Evolutionary conservation across 2,113 vertebrate species (phyloP), one percentile per base, ranked within the genome.

Genomic region (Esox niger): DNA sequence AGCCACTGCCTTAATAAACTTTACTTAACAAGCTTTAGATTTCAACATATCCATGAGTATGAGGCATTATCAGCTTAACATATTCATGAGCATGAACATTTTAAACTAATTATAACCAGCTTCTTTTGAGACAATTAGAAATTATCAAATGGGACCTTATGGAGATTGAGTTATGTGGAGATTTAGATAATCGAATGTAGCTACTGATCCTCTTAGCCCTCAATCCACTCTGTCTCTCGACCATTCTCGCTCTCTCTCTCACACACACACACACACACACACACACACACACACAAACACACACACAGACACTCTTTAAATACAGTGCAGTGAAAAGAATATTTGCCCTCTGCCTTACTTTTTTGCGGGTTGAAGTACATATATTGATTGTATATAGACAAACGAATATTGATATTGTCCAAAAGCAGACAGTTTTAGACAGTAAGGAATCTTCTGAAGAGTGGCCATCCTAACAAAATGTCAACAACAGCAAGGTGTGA

Each of bases 51-150:
- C 49, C 29, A 66, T 62, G n/a, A 76, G 75, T 71, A 63, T 33
- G 73, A 58, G 70, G 59, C 43, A 67, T 79, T 82, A 85, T 82
- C 59, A 74, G 86, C 62, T 87, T 83, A 84, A 64, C 71, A 78
- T 89, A 84, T 83, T 84, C 77, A 82, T 75, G 82, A 68, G 55
- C 47, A 52, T 69, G 59, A 35, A 54, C 67, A 66, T 66, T 73
- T 76, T 81, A 70, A 78, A 77, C 7, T 4, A 65, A 64, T 70
- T 75, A 47, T 2, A 70, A 7, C 6, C 20, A 9, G 57, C 27
- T 64, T 63, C 73, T 76, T 79, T 3, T 74, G 68, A 55, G 26
- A 46, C 1, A 6, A 31, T 30, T 63, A 65, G 55, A 62, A 49
- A 25, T 32, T 68, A 68, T 81, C 67, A 69, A 31, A 57, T 2